Evolutionary conservation across 1,140 invertebrate species (phyloP).

Genomic region (Drosophila arizonae): DNA sequence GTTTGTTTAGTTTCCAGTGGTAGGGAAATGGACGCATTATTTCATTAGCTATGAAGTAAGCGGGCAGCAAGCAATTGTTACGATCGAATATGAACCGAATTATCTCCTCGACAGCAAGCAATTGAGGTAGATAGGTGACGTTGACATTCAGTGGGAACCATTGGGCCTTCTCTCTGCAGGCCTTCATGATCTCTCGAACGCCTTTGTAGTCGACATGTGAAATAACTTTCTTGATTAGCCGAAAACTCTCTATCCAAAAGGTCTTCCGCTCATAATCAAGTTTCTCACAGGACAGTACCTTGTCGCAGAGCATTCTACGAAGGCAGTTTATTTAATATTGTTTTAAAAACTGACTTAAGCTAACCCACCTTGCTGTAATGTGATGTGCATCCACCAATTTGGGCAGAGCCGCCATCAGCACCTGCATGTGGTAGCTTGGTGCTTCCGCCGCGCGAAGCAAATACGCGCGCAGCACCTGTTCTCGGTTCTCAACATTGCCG

Average conservation of each 20-base stretch:
- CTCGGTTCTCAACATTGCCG: slow-evolving; percentile 87
- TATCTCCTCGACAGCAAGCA: slow-evolving; percentile 91
- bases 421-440: slow-evolving; percentile 88
- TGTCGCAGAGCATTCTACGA: slow-evolving; percentile 92
- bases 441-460: slow-evolving; percentile 87
- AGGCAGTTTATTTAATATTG: not conserved
- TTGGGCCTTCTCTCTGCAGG: slow-evolving; percentile 94
- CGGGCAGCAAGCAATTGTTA: slow-evolving; percentile 94
- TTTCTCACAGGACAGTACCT: slow-evolving; percentile 91
- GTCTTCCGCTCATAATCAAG: slow-evolving; percentile 89
- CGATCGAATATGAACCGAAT: slow-evolving; percentile 95
- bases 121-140: slow-evolving; percentile 90
- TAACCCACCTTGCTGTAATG: slow-evolving; percentile 62
- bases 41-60: slow-evolving; percentile 97
- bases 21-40: slow-evolving; percentile 95
- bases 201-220: slow-evolving; percentile 97
- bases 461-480: slow-evolving; percentile 88
- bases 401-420: slow-evolving; percentile 89
- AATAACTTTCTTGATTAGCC: slow-evolving; percentile 92
- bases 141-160: slow-evolving; percentile 90
- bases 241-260: slow-evolving; percentile 95
- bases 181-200: slow-evolving; percentile 95
- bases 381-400: slow-evolving; percentile 87
- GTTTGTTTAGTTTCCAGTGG: slow-evolving; percentile 94
- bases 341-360: not conserved